phyloP scores from a whole-genome alignment of 2,888 invertebrate genomes.

The Magallana nippona region DNA sequence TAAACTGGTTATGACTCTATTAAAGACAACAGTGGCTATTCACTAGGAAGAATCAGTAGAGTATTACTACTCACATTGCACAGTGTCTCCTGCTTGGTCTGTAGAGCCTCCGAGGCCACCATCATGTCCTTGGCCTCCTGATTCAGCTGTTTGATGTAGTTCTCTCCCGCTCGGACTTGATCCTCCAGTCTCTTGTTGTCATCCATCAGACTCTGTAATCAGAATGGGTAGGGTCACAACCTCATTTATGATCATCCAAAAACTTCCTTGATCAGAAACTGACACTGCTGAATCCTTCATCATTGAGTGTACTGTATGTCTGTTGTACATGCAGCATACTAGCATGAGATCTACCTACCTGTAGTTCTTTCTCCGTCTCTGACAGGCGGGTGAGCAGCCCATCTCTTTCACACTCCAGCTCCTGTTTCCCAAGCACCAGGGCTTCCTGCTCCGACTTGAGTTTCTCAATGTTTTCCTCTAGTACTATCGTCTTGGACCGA shows the following conservation, averaged over 20 bases:
- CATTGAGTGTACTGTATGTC: too few relatives aligned
- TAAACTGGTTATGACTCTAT: too few relatives aligned
- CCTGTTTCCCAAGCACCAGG: constrained; percentile 57
- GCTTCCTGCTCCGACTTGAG: constrained; percentile 62
- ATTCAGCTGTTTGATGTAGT: constrained; percentile 52
- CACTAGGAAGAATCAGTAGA: not conserved
- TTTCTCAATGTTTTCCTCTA: constrained; percentile 74
- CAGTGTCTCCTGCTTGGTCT: constrained; percentile 53
- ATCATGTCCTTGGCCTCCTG: constrained; percentile 68
- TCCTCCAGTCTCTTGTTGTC: constrained; percentile 54
- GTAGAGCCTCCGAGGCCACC: constrained; percentile 62
- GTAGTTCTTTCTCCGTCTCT: constrained; percentile 55
- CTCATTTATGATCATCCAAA: too few relatives aligned
- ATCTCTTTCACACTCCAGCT: constrained; percentile 60
- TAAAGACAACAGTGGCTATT: too few relatives aligned
- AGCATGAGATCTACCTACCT: not conserved
- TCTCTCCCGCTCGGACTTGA: constrained; percentile 48
- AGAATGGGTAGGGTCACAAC: not conserved
- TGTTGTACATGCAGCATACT: too few relatives aligned
- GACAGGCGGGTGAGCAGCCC: constrained; percentile 56
- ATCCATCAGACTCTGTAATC: not conserved
- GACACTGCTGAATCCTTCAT: too few relatives aligned
- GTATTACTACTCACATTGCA: not conserved
- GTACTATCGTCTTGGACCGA: constrained; percentile 69
- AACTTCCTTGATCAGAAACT: too few relatives aligned